These are phyloP conservation scores for Volucella zonaria DNA, from an alignment of 2,888 invertebrate species.

Conservation along the genomic window DNA sequence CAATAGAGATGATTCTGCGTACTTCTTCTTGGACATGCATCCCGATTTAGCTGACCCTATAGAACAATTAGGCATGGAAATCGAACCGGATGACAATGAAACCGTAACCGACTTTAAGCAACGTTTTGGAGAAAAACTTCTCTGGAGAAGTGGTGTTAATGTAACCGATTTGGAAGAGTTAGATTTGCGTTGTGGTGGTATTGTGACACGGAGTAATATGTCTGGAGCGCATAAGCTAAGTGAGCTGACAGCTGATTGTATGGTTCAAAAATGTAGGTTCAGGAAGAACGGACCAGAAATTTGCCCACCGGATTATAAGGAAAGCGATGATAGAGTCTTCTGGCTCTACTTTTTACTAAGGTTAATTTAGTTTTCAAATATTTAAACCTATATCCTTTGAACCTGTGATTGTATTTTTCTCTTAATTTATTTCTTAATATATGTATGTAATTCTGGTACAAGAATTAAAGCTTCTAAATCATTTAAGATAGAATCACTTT, in stretches of 20 bases:
- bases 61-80: conserved; percentile 90
- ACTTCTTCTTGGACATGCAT: conserved; percentile 88
- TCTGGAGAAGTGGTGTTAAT: conserved; percentile 88
- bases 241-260: conserved; percentile 87
- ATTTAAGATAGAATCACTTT: too few relatives aligned
- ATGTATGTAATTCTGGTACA: too few relatives aligned
- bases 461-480: too few relatives aligned
- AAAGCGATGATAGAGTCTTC: conserved; percentile 90
- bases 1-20: conserved; percentile 83
- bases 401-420: too few relatives aligned
- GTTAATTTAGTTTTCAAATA: conserved; percentile 75
- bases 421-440: too few relatives aligned
- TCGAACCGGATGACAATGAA: conserved; percentile 89
- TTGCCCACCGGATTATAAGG: conserved; percentile 91
- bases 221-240: conserved; percentile 85
- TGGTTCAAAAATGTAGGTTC: conserved; percentile 90
- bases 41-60: conserved; percentile 89
- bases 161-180: conserved; percentile 89
- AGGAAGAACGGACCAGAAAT: conserved; percentile 89
- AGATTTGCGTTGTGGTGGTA: conserved; percentile 89
- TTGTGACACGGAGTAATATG: conserved; percentile 87
- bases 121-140: conserved; percentile 86
- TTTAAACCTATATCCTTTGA: too few relatives aligned
- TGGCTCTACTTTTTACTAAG: conserved; percentile 91
- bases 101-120: conserved; percentile 89